Base-by-base conservation (phyloP, 2,797 vertebrate species). In the Sebastes matsubarae region DNA sequence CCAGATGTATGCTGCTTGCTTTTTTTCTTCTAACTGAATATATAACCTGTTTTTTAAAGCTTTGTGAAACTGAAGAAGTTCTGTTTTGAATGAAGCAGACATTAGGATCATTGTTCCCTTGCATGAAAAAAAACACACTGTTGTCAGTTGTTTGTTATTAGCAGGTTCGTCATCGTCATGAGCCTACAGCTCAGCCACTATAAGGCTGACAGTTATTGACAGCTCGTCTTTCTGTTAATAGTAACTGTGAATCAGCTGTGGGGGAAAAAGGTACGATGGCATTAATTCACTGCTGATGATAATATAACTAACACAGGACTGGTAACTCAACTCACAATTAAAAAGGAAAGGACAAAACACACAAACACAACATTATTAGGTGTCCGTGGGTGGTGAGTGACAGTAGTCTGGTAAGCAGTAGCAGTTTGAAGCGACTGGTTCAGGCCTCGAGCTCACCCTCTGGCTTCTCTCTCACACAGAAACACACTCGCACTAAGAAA, bases 131-230 rank as follows among this genome's bases (percentile, higher is more conserved):
- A 66, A 59, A 32, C n/a, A 32, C 66, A 42, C n/a, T 52, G 8
- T 58, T 69, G 72, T 58, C 12, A 55, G 27, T 63, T 69, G 76
- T 13, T 61, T 38, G 64, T 54, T 76, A 59, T 67, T 60, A 32
- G 54, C 10, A 2, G 12, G 20, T 72, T 52, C n/a, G 50, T 78
- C 70, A 46, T 85, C 68, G 11, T 34, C 32, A 34, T 34, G 32
- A 34, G 25, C 52, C 57, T 60, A 11, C 32, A 77, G 70, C 66
- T 63, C 77, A 71, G 42, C 52, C 64, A 54, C 63, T 71, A 22
- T 75, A 68, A 81, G 25, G 46, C 54, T 77, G 73, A 86, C 68
- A 79, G 75, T 58, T 86, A 84, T 73, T 80, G 82, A 63, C 77
- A 69, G 38, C 46, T 65, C 16, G 52, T 32, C 50, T 75, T 27